Base-by-base conservation (phyloP, 2,797 vertebrate genomes). In the Emys orbicularis region DNA sequence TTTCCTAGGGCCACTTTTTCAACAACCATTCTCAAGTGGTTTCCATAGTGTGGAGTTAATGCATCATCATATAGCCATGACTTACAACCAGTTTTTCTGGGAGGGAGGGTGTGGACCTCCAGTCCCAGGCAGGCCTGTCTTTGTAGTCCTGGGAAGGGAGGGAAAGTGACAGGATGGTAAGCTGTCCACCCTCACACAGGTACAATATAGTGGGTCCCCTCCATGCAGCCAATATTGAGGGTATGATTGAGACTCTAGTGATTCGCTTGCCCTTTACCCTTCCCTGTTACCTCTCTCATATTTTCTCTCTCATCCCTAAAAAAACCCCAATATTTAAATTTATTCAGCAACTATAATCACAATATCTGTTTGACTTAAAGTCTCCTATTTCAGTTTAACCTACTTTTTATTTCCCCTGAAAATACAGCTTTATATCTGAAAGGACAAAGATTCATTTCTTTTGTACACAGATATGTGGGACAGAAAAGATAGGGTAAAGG, bases 141-240 rank as follows among this genome's bases (percentile, higher is more conserved):
- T 37, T 53, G 25, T 44, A 77, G 44, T 47, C 79, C 4, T 56
- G 34, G 5, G 3, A 90, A 92, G 5, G 2, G n/a, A 91, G 27
- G 3, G 53, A 3, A 10, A 87, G 74, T 88, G 5, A 4, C 7
- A 50, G 2, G 25, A 47, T 6, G 2, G 31, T 44, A 65, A 31
- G 52, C 12, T 13, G 37, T 2, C 1, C 37, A 27, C 31, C 44
- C 4, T 65, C 29, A 21, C 29, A 8, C 15, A 2, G 3, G 10
- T n/a, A 37, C 8, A 95, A 80, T 68, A 37, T 12, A 27, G 25
- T 79, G 31, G 1, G 11, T 53, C 65, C 59, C 44, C 3, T 74
- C 85, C 54, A 13, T 41, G 47, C 56, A 6, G 5, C 3, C 68
- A 56, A 54, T 82, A 3, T 47, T 21, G 83, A 4, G 0, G 27